phyloP scores from a whole-genome alignment of 92 coral and sea anemone species.

The Phenganax stokvisi region DNA sequence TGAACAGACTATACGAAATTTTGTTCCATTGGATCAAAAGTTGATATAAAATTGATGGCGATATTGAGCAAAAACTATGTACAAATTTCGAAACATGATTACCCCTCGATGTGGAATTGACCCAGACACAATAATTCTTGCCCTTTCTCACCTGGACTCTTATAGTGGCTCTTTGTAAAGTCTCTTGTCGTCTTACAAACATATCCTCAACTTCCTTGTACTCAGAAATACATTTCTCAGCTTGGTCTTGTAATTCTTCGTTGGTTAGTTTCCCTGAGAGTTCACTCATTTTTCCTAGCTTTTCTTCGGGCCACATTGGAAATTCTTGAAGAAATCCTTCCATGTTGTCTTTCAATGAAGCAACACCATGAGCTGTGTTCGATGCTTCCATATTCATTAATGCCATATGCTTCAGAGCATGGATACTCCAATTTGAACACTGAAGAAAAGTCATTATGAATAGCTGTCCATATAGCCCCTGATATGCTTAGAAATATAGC shows the following conservation, averaged over 20 bases:
- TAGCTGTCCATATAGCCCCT: background rate
- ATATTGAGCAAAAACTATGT: no score
- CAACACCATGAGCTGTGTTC: conserved; percentile 72
- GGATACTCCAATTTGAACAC: conserved; percentile 91
- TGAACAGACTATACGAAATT: no score
- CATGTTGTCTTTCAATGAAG: conserved; percentile 58
- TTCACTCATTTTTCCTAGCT: conserved; percentile 75
- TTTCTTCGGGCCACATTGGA: conserved; percentile 84
- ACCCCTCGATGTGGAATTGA: background rate
- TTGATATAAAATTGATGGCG: no score
- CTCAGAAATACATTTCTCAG: conserved; percentile 67
- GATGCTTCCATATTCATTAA: conserved; percentile 97
- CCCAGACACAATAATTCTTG: no score
- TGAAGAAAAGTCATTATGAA: conserved; percentile 10
- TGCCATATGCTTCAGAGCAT: conserved; percentile 82
- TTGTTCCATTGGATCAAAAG: no score
- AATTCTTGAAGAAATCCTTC: conserved; percentile 59
- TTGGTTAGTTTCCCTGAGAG: conserved; percentile 72
- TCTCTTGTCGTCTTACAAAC: conserved; percentile 79
- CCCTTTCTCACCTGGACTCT: conserved; percentile 60
- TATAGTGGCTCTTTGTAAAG: conserved; percentile 74
- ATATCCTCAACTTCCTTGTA: conserved; percentile 87
- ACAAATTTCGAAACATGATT: background rate
- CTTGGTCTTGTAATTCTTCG: conserved; percentile 59
- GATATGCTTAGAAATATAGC: no score